Base-by-base conservation (phyloP, 37 sponge, comb jelly and placozoan species). In the Corticium candelabrum region DNA sequence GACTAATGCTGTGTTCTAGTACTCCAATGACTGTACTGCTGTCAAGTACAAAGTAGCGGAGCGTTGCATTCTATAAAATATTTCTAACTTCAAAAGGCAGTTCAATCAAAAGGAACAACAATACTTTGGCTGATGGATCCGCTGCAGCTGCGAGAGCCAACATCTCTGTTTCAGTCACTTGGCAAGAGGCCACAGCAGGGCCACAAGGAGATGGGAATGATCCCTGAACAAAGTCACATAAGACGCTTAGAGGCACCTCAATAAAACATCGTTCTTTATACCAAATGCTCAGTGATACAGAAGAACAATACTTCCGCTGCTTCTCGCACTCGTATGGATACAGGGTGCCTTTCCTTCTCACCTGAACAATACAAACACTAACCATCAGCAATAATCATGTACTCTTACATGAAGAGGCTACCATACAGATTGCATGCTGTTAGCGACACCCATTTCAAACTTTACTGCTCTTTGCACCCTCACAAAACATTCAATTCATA, bases 181-280 rank as follows among this genome's bases (percentile, higher is more conserved):
- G 82, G 11, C 85, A 86, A 32, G 87, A 86, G 0, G 77, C 41
- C 3, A 87, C 39, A 32, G 78, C 89, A 2, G 93, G 87, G 11
- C 93, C 93, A 78, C 84, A 89, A 33, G 93, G 89, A 1, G 82
- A 77, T 21, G 93, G 93, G 40, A 92, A 92, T 7, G 93, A 76
- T 1, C 85, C 81, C 92, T 89, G 81, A 29, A 75, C 41, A 50
- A n/a, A n/a, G n/a, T n/a, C n/a, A n/a, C 29, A 68, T 80, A 76
- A 80, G 37, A 79, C 37, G 37, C 74, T 72, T 72, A 27, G n/a
- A n/a, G n/a, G n/a, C n/a, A n/a, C n/a, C n/a, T n/a, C n/a, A n/a
- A n/a, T n/a, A n/a, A n/a, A n/a, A n/a, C n/a, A n/a, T n/a, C n/a
- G n/a, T n/a, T n/a, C n/a, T n/a, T n/a, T n/a, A n/a, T 77, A 92